Base-by-base conservation (phyloP, 2,113 vertebrate species). In the Henicopernis longicauda region DNA sequence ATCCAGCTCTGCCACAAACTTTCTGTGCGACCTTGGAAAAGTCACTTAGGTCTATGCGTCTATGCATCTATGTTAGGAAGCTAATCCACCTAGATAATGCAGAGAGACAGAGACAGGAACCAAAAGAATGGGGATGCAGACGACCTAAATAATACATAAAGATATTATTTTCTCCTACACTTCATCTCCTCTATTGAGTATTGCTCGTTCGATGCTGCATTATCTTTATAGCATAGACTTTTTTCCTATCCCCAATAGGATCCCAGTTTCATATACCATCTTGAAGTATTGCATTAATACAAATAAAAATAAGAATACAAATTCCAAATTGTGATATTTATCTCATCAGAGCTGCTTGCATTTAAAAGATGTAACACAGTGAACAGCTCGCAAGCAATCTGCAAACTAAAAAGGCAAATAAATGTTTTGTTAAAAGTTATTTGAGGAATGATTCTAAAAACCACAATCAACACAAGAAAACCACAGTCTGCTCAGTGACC, bases 121-220 rank as follows among this genome's bases (percentile, higher is more conserved):
- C 91, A 89, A 95, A 95, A 82, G 82, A 80, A 45, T 45, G 58
- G 70, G 81, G 74, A 94, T 86, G 87, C 93, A 97, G 92, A 94
- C 93, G 93, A 93, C 90, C 96, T 96, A 96, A 93, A 96, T 96
- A 94, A 97, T 95, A 95, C 72, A 97, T 95, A 91, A 96, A 95
- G 86, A 78, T 70, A 16, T 76, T 82, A 67, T 92, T 94, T 95
- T 59, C 82, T 90, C 67, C 49, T 69, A 58, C 66, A 80, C 89
- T 80, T 93, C 77, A 76, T 79, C 93, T 96, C 81, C 78, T 91
- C 67, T 93, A 81, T 81, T 90, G 95, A 97, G 82, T 72, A 94
- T 90, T 90, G 82, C 84, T 81, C 10, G 19, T 91, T 95, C 91
- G 0, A 96, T 95, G 93, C 58, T 78, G 34, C 93, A 96, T 96